Conservation (phyloP, 2,888 invertebrate species). For the Ornithoptera priamus region DNA sequence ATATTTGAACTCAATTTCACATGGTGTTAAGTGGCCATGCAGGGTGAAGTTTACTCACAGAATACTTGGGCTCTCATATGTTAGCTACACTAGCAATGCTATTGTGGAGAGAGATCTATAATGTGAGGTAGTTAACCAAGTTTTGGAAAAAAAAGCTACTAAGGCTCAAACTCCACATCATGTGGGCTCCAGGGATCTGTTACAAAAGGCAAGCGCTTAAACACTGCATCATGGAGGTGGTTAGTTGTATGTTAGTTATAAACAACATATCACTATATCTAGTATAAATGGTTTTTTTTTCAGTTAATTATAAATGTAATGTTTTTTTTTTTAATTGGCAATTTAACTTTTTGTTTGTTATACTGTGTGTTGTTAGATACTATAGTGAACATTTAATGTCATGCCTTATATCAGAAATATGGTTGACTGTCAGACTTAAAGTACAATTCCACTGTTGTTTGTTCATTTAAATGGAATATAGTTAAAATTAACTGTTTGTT, state of each 20-base stretch:
- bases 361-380: background rate
- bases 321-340: background rate
- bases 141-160: too few relatives aligned
- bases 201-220: too few relatives aligned
- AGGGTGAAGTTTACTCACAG: too few relatives aligned
- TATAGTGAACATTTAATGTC: constrained; percentile 24
- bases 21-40: too few relatives aligned
- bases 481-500: constrained; percentile 2
- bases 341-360: background rate
- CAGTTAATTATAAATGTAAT: background rate
- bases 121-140: too few relatives aligned
- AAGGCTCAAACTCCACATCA: too few relatives aligned
- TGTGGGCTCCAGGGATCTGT: too few relatives aligned
- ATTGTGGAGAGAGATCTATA: too few relatives aligned
- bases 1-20: too few relatives aligned
- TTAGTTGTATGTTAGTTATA: background rate
- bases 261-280: constrained; percentile 10
- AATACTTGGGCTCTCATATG: too few relatives aligned
- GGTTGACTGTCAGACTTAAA: constrained; percentile 19
- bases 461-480: constrained; percentile 6
- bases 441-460: constrained; percentile 11
- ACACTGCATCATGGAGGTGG: background rate
- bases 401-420: constrained; percentile 8
- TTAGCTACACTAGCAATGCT: too few relatives aligned
- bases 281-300: background rate